Evolutionary conservation across 2,797 vertebrate species (phyloP), one percentile per base, ranked within the genome.

Genomic region (Etheostoma perlongum): DNA sequence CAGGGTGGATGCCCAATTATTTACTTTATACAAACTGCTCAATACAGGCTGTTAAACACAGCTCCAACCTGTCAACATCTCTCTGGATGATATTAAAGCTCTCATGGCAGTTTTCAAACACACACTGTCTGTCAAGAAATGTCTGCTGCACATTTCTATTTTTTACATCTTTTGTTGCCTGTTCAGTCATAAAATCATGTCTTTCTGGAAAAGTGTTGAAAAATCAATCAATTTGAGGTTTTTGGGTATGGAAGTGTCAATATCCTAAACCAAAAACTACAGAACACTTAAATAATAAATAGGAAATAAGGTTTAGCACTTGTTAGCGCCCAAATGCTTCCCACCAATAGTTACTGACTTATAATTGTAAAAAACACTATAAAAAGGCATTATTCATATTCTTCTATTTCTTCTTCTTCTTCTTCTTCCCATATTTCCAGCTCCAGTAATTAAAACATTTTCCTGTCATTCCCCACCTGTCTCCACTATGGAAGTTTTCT

Each of bases 41-140:
- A 48, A 40, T 55, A 57, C 61, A 78, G 75, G 48, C 66, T 70
- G 72, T 74, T 69, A 36, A 55, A 84, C 49, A 49, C 64, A 18
- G 27, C 62, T 72, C 44, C n/a, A 36, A 81, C 74, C 68, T 86
- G 78, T 85, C 79, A 79, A 2, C 23, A 5, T 71, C 70, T 67
- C 78, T 6, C 25, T 12, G 7, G 36, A 66, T 74, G 67, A 71
- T 58, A 55, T 55, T 23, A 69, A 40, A 64, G 47, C 53, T 81
- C 66, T 80, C 68, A 44, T 79, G 70, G 54, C 72, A 81, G 61
- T 67, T 85, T 81, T 79, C 55, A 74, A 19, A 68, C 61, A 62
- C 60, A 55, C 25, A 15, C 64, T 14, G 13, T 59, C 46, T 72
- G 68, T 44, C 58, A 62, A 55, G 33, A 76, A 67, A 62, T 58